Base-by-base conservation (phyloP, 2,797 vertebrate genomes). In the Varecia variegata region DNA sequence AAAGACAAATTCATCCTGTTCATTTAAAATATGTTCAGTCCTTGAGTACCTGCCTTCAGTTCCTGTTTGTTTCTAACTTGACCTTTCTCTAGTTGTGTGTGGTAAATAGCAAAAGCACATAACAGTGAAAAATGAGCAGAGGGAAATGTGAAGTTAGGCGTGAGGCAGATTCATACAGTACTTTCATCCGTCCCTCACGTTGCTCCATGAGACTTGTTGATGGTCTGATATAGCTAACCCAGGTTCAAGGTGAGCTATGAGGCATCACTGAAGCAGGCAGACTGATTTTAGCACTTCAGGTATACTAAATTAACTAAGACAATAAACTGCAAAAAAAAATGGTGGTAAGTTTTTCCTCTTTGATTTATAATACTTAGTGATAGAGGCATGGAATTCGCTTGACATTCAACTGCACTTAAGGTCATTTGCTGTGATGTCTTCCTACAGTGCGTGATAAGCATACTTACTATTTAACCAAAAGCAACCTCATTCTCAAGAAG, bases 201-300 rank as follows among this genome's bases (percentile, higher is more conserved):
- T 40, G 14, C 50, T 90, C 60, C 21, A n/a, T 54, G 88, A 79
- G 11, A 92, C 30, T 87, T 96, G 68, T 4, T 82, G 35, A 58
- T 86, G 79, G 65, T 38, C 60, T 43, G 3, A 79, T 79, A 68
- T 2, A 1, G 7, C 74, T 14, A 67, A 10, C 0, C n/a, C 93
- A 96, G 79, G 20, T 43, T 93, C 70, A 94, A 93, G 82, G 76
- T 90, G 62, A 97, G 10, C 81, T 35, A 32, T 73, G 32, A 21
- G 58, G 56, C 30, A 47, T 50, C 47, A 2, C 1, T 93, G 15
- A 25, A 32, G 1, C 56, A 23, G 11, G 10, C 13, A 15, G 88
- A 2, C 0, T 97, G 5, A 97, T 56, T 92, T 92, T 85, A 68
- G 18, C 1, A 43, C 13, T 95, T 94, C 32, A 35, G 81, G 30